Base-by-base conservation (phyloP, 2,888 invertebrate genomes). In the Dasypolia templi region DNA sequence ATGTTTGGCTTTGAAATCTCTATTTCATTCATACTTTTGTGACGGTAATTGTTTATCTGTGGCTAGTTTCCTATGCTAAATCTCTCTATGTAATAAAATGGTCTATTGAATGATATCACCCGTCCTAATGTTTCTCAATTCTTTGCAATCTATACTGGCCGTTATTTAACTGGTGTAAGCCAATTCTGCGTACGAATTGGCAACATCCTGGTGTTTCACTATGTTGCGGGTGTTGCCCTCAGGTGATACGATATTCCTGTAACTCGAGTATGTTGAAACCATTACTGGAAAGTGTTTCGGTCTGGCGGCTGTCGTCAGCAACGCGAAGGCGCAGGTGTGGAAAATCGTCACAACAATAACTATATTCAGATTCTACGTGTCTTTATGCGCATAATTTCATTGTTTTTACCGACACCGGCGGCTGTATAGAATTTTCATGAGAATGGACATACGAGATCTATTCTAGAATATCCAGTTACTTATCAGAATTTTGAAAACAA, bases 221-320 rank as follows among this genome's bases (percentile, higher is more conserved):
- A 84, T 83, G 79, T 56, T 56, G 77, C 87, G 85, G 75, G 86
- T 86, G 84, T 79, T 86, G 81, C 87, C 85, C 87, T 84, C 84
- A 77, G 77, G 91, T 89, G 91, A 93, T 92, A 79, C 85, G 92
- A 92, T 93, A 92, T 92, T 92, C 92, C 91, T 89, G 94, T 92
- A 93, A 95, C 89, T 87, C 83, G 90, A 93, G 91, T 82, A 85
- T 91, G 90, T 92, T 92, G 91, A 91, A 93, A 93, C 91, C 91
- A 89, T 93, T 92, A 91, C 93, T 92, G 93, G 93, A 94, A 94
- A 94, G 92, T 93, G 94, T 94, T 94, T 89, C 92, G 94, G 90
- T 92, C 92, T 89, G 90, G 62, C 83, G 90, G 72, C 46, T 72
- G 76, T 71, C 70, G 72, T 80, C 84, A 82, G 66, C 81, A 78